Evolutionary conservation across 1,140 invertebrate genomes (phyloP), one percentile per base, ranked within the genome.

Genomic region (Meteorus sp.): DNA sequence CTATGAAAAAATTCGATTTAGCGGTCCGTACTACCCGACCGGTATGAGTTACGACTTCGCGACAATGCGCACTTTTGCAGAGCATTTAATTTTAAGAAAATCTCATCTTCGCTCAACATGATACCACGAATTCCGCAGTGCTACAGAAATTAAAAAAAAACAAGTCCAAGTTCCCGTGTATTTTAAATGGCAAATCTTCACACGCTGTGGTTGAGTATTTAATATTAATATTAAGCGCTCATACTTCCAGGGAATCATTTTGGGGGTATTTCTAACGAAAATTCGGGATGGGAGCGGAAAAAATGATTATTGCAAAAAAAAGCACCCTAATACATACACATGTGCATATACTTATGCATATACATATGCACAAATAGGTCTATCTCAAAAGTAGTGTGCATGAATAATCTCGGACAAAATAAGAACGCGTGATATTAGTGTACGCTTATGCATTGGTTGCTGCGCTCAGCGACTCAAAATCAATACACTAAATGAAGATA

Each of bases 211-310:
- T 5, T n/a, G 48, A 31, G 29, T 29, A 33, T 25, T 33, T 52
- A 52, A 52, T 31, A 52, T 52, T 52, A 52, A 33, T 52, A 52
- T 52, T 33, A 52, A 52, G 48, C 11, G 48, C 23, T 52, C 11
- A 20, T 29, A 52, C 20, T 52, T 52, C 29, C 23, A 52, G 48
- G 48, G 29, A 29, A 52, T 52, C 5, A 29, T 52, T 27, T 33
- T 29, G 25, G n/a, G n/a, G 48, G 27, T 15, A 31, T 33, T 20
- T 52, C 22, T 25, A 15, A 52, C 48, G 20, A 33, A 33, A 33
- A 7, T 33, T 33, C 29, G 11, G 11, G 29, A 33, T 33, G 29
- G 29, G 29, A 33, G 29, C 11, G 29, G 11, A 33, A n/a, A n/a
- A 33, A 33, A 33, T n/a, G n/a, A 33, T 7, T 33, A 33, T 6